Base-by-base conservation (phyloP, 2,888 invertebrate species). In the Ochropleura leucogaster region DNA sequence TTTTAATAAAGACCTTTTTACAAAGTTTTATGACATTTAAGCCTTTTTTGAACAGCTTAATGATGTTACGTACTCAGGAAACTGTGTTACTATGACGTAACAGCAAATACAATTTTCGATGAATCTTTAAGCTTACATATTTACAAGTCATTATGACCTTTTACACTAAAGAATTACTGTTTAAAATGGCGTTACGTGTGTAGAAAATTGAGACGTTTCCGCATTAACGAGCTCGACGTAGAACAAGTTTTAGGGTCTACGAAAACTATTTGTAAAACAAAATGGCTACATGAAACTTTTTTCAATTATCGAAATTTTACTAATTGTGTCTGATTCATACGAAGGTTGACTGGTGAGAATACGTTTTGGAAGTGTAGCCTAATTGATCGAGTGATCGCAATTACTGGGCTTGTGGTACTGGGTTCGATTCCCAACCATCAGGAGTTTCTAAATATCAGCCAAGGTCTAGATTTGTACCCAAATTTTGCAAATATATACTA, bases 21-120 rank as follows among this genome's bases (percentile, higher is more conserved):
- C 47, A 62, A 71, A 55, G 63, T 62, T 7, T 51, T n/a, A 49
- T 78, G 64, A 30, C 84, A 72, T 81, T 76, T 47, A 68, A 72
- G 53, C 53, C 59, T 80, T 70, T 72, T 47, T 30, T 46, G 67
- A 63, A 51, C 20, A 64, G 9, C 10, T 68, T 44, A 55, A 64
- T 59, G n/a, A 46, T 57, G 59, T 82, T 85, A 77, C 77, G 77
- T 84, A 60, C 71, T 72, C 84, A 85, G 85, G 84, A 85, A 85
- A 74, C 72, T 68, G 59, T 74, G 57, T 63, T 44, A 53, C 14
- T 44, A 6, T 85, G 84, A 80, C 82, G 80, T 74, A 74, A 84
- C 67, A 44, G 12, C 44, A 47, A 57, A 42, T 49, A 64, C 57
- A 20, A 16, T 63, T 64, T 68, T 70, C 30, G 64, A 70, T 68